Conservation (phyloP, 2,113 vertebrate genomes). For the Colossoma macropomum region DNA sequence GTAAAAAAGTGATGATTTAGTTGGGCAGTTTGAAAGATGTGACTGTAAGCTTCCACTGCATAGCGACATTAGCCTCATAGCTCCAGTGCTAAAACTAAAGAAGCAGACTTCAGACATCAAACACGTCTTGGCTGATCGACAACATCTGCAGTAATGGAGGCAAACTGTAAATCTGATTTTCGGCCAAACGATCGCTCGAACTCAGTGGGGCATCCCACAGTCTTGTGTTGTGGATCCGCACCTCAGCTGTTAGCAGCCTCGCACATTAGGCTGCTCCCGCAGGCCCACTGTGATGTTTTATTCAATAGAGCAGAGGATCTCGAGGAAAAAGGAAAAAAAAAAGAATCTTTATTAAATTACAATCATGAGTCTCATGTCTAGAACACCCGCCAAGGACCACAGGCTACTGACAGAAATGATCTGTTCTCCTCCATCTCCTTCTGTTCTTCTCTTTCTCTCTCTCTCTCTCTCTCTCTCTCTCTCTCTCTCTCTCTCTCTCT, state of each 20-base stretch:
- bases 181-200: background rate
- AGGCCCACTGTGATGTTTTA: conserved; percentile 30
- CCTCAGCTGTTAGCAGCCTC: conserved; percentile 22
- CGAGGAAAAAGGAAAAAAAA: background rate
- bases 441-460: background rate
- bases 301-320: conserved; percentile 42
- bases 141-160: background rate
- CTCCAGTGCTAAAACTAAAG: too few relatives aligned
- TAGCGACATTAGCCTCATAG: too few relatives aligned
- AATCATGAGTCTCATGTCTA: conserved; percentile 34
- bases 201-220: conserved; percentile 21
- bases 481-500: background rate
- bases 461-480: background rate
- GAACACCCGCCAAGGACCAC: conserved; percentile 50
- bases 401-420: conserved; percentile 53
- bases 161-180: background rate
- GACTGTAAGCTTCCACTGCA: too few relatives aligned
- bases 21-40: too few relatives aligned
- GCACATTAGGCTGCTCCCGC: conserved; percentile 15
- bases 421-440: conserved; percentile 13
- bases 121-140: background rate
- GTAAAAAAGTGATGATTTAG: too few relatives aligned
- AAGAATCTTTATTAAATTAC: conserved; percentile 47
- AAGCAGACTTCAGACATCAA: background rate
- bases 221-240: background rate